phyloP scores from a whole-genome alignment of 2,113 vertebrate genomes.

The Cinclus cinclus region DNA sequence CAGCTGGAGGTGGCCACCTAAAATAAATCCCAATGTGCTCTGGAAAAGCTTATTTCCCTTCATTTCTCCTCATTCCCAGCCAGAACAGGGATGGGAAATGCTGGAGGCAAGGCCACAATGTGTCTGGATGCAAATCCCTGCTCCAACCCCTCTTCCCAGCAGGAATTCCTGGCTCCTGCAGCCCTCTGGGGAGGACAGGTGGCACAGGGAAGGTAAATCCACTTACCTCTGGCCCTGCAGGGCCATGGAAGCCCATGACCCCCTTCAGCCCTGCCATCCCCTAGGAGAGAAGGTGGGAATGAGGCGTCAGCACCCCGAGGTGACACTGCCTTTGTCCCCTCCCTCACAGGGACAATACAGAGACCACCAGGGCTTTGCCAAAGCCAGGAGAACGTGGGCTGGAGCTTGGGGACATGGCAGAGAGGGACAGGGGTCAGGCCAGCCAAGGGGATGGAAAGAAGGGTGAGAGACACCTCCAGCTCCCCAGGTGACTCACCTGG shows the following conservation, averaged over 20 bases:
- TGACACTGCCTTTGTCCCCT: neutral
- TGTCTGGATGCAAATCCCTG: neutral
- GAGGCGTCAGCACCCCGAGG: neutral
- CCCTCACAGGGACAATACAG: neutral
- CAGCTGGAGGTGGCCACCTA: neutral
- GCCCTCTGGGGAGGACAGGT: fast-evolving
- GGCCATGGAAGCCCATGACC: constrained; percentile 73
- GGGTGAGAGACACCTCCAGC: fast-evolving
- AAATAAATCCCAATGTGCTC: neutral
- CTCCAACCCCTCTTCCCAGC: neutral
- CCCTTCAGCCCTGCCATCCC: constrained; percentile 79
- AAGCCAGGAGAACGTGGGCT: fast-evolving
- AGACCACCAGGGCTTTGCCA: neutral
- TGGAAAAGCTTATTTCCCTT: neutral
- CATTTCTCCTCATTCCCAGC: neutral
- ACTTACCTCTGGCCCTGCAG: constrained; percentile 79
- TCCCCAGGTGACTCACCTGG: constrained; percentile 71
- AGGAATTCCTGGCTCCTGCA: neutral
- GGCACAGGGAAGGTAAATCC: neutral
- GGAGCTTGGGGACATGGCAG: fast-evolving
- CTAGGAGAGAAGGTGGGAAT: constrained; percentile 51
- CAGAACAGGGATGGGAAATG: neutral
- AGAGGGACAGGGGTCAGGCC: neutral
- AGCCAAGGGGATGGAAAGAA: neutral
- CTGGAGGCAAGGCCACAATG: fast-evolving